These are phyloP conservation scores for Pteronotus mesoamericanus DNA, from an alignment of 2,797 vertebrate genomes.

Conservation along the genomic window DNA sequence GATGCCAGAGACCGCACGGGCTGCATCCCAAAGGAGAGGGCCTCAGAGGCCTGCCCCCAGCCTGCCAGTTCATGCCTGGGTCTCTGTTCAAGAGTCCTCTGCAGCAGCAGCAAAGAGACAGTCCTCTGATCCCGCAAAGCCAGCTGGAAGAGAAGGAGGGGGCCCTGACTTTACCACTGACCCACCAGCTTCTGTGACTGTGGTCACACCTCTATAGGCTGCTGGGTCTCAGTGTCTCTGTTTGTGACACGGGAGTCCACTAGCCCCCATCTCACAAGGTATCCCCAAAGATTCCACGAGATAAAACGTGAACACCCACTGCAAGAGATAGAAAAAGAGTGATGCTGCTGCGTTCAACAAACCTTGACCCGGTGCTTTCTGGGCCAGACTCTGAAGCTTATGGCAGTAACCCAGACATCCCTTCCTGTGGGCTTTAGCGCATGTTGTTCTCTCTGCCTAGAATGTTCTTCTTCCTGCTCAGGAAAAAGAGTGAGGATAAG, in stretches of 20 bases:
- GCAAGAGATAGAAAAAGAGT: not conserved
- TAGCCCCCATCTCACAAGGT: not conserved
- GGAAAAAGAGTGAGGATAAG: not conserved
- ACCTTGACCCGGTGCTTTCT: not conserved
- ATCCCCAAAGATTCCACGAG: not conserved
- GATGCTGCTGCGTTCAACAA: not conserved
- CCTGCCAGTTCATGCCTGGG: not conserved
- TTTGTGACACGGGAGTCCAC: not conserved
- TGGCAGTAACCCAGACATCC: not conserved
- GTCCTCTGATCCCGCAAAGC: not conserved
- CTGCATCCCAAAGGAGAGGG: not conserved
- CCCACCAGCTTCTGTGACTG: not conserved
- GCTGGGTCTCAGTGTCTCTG: not conserved
- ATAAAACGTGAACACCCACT: not conserved
- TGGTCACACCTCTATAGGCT: not conserved
- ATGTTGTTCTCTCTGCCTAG: not conserved
- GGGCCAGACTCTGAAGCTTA: not conserved
- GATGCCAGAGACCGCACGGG: not conserved
- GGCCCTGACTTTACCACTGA: not conserved
- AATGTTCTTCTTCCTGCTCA: not conserved
- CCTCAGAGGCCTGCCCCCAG: not conserved
- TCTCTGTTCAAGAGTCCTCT: not conserved
- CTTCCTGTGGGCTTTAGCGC: not conserved
- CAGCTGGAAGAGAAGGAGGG: not conserved
- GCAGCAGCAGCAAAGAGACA: not conserved